Evolutionary conservation across 2,888 invertebrate species (phyloP), one percentile per base, ranked within the genome.

Genomic region (Mesorhabditis sp.): DNA sequence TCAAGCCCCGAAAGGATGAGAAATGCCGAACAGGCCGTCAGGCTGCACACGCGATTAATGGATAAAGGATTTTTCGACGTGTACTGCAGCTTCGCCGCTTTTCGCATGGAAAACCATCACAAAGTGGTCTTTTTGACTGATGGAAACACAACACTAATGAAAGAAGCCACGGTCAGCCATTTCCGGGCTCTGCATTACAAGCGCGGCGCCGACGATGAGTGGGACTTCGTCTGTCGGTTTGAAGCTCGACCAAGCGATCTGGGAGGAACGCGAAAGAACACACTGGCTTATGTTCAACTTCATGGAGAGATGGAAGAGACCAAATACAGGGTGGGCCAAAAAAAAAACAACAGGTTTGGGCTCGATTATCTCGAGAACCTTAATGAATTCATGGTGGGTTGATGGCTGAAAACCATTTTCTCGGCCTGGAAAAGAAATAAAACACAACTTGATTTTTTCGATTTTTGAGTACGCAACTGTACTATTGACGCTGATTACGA

Each of bases 21-120:
- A 69, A 69, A 69, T 66, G 69, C 69, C 4, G 62, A 41, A 65
- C 66, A 69, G 4, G 69, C 69, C 41, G 69, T 69, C 65, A 65
- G 28, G 28, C 65, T 62, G 42, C 65, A 69, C 69, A 62, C 6
- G 50, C 64, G 6, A 28, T 43, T 69, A 10, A 15, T 69, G 66
- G 44, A 66, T 28, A 66, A 62, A n/a, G 66, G 66, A 65, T 69
- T 69, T 43, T 69, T 69, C 61, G 5, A 65, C 15, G 69, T 66
- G 43, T 69, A 69, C 69, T 6, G 43, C 66, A 13, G 15, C n/a
- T 69, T 69, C 66, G 43, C 65, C 69, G 41, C 13, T 10, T 69
- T 62, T 66, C 69, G 65, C 4, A 61, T 44, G 62, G 62, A 69
- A 65, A 65, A 69, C 13, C 69, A 69, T 65, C 42, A 58, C 28